A percentile compares a stretch with the other conserved stretches of the same genome.
Evolutionary conservation across 2,797 vertebrate species (phyloP).

Genomic region (Myoxocephalus aenaeus): DNA sequence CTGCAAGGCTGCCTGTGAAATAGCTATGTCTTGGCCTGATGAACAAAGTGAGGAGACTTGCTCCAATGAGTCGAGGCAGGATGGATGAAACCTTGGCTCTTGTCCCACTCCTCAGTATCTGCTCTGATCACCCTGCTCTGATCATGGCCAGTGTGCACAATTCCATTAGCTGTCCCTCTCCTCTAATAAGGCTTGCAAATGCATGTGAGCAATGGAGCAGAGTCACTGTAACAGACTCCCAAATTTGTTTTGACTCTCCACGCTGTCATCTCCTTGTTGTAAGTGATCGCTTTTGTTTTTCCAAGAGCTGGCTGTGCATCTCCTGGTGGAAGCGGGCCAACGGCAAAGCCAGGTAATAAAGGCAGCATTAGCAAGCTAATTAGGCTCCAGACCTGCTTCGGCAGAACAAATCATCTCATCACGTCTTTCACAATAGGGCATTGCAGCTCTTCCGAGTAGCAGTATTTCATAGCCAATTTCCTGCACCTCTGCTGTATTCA

Average conservation of each 20-base stretch:
- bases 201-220: conserved; percentile 40
- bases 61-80: conserved; percentile 62
- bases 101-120: conserved; percentile 64
- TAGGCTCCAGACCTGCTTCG: conserved; percentile 76
- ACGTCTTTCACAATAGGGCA: conserved; percentile 69
- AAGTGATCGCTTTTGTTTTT: conserved; percentile 52
- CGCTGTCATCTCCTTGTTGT: conserved; percentile 44
- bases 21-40: conserved; percentile 53
- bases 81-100: conserved; percentile 60
- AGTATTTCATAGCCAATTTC: conserved; percentile 82
- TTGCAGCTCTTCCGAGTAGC: conserved; percentile 63
- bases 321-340: conserved; percentile 56
- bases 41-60: conserved; percentile 67
- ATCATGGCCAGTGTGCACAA: conserved; percentile 42
- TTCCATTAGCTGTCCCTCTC: conserved; percentile 52
- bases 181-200: conserved; percentile 61
- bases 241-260: conserved; percentile 63
- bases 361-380: conserved; percentile 83
- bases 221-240: conserved; percentile 39
- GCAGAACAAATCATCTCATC: conserved; percentile 82
- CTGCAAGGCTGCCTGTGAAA: conserved; percentile 43
- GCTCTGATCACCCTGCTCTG: conserved; percentile 49
- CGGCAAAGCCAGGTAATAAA: conserved; percentile 82
- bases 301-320: conserved; percentile 43
- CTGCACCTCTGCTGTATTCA: conserved; percentile 70